Percentiles rank a stretch among this genome's conserved stretches.
Conservation (phyloP, 2,113 vertebrate species). For the Ivindomyrus marchei region DNA sequence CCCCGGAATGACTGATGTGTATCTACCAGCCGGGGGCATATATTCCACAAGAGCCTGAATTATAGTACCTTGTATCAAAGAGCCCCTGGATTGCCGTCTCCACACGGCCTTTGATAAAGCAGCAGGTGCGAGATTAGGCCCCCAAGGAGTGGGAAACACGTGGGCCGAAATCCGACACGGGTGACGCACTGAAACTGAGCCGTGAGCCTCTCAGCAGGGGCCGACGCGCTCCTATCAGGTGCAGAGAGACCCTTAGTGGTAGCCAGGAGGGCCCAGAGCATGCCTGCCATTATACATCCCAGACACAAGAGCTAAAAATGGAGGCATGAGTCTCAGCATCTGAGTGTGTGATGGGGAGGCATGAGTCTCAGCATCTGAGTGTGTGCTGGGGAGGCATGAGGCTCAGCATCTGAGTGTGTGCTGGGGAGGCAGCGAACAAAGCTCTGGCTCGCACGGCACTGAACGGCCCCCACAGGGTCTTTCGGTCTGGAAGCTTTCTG, state of each 20-base stretch:
- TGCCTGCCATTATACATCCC: not conserved
- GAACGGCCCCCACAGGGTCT: not conserved
- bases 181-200: not conserved
- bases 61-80: not conserved
- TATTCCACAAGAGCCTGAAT: not conserved
- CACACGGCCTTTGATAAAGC: slow-evolving; percentile 48
- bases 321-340: not conserved
- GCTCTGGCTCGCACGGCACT: not conserved
- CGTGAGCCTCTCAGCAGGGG: not conserved
- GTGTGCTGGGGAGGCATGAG: not conserved
- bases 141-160: not conserved
- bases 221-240: not conserved
- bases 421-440: not conserved
- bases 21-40: not conserved
- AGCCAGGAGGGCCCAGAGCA: not conserved
- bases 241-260: not conserved
- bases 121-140: slow-evolving; percentile 56
- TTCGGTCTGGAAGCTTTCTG: not conserved
- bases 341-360: too few species aligned
- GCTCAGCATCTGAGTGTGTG: not conserved
- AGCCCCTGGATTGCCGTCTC: slow-evolving; percentile 27
- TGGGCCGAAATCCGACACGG: not conserved
- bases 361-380: too few species aligned
- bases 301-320: not conserved
- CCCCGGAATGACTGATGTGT: not conserved